phyloP scores from a whole-genome alignment of 2,797 vertebrate species.

The Chlorospingus semifuscus region DNA sequence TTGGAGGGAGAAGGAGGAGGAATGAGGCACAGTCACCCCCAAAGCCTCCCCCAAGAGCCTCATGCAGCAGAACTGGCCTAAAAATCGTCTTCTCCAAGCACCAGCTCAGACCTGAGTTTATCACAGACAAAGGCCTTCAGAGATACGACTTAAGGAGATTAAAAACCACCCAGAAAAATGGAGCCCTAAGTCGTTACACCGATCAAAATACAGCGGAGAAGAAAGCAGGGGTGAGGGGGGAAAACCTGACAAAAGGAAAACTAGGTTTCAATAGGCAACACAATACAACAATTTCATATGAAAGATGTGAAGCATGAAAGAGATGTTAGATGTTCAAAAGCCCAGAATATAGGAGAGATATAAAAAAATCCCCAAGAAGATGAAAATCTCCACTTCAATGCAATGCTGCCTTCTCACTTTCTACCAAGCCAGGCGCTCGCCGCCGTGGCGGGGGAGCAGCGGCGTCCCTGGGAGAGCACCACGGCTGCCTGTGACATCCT shows the following conservation, averaged over 20 bases:
- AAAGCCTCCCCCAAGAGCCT: neutral
- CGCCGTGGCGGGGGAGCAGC: slow-evolving; percentile 12
- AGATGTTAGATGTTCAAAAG: slow-evolving; percentile 75
- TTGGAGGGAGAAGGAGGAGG: neutral
- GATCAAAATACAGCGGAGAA: slow-evolving; percentile 68
- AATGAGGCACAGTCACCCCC: neutral
- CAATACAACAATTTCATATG: slow-evolving; percentile 72
- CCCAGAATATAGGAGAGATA: slow-evolving; percentile 58
- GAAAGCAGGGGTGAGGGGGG: slow-evolving; percentile 49
- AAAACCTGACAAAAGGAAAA: slow-evolving; percentile 73
- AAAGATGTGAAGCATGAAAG: slow-evolving; percentile 72
- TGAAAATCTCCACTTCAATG: slow-evolving; percentile 72
- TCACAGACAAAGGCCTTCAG: slow-evolving; percentile 35
- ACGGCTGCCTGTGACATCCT: neutral
- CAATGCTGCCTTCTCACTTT: slow-evolving; percentile 53
- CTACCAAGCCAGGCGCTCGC: neutral
- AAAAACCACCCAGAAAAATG: slow-evolving; percentile 66
- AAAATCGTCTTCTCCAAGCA: slow-evolving; percentile 16
- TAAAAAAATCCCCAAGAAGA: slow-evolving; percentile 59
- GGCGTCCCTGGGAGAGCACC: neutral
- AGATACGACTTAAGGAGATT: slow-evolving; percentile 54
- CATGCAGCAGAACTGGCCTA: neutral
- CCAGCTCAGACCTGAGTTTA: slow-evolving; percentile 14
- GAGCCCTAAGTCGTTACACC: slow-evolving; percentile 37
- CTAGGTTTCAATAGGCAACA: slow-evolving; percentile 64